Evolutionary conservation across 2,888 invertebrate genomes (phyloP).

Genomic region (Drosophila parthenogenetica): DNA sequence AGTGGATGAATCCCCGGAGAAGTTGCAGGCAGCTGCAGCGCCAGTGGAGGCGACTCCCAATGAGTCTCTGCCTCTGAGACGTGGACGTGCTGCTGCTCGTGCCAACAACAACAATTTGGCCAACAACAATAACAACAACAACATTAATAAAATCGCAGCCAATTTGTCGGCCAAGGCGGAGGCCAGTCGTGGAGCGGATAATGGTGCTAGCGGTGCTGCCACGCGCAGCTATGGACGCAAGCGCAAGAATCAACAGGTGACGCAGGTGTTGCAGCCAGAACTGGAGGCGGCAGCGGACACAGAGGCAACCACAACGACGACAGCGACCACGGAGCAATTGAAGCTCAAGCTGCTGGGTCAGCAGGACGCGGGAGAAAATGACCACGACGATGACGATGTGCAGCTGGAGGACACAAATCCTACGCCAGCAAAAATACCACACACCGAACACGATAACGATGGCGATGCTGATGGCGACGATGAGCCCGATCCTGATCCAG

Average conservation of each 20-base stretch:
- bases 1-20: conserved; percentile 51
- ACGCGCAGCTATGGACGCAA: conserved; percentile 83
- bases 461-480: conserved; percentile 50
- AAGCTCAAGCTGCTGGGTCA: conserved; percentile 57
- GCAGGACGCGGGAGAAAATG: not conserved
- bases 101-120: conserved; percentile 78
- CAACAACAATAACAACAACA: conserved; percentile 60
- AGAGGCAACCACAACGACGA: conserved; percentile 1
- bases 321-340: conserved; percentile 44
- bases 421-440: conserved; percentile 69
- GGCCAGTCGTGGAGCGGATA: conserved; percentile 59
- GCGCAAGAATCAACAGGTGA: conserved; percentile 82
- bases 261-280: conserved; percentile 65
- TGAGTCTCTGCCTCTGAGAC: conserved; percentile 54
- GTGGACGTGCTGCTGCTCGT: conserved; percentile 77
- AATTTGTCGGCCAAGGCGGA: conserved; percentile 79
- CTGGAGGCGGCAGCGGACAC: not conserved
- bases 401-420: conserved; percentile 53
- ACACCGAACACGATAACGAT: conserved; percentile 42
- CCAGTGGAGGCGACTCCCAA: conserved; percentile 25
- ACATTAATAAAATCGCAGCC: conserved; percentile 82
- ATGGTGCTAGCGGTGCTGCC: conserved; percentile 25
- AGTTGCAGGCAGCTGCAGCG: conserved; percentile 13
- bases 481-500: conserved; percentile 57
- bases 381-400: conserved; percentile 19